Conservation (phyloP, 2,888 invertebrate genomes). For the Crepidodera aurea region DNA sequence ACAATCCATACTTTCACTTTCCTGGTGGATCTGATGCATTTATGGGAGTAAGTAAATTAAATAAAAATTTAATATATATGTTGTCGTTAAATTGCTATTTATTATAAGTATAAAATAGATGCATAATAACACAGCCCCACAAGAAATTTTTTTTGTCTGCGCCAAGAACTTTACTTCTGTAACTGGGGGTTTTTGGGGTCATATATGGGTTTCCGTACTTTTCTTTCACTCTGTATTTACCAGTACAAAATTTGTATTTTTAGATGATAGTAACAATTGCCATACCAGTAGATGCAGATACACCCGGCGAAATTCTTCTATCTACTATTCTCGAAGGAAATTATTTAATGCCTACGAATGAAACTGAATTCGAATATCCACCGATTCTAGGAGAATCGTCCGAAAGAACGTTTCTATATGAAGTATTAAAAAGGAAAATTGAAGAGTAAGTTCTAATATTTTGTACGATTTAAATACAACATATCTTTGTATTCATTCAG, state of each 20-base stretch:
- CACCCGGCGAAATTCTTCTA: slow-evolving; percentile 71
- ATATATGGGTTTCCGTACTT: too few relatives aligned
- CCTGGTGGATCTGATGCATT: slow-evolving; percentile 42
- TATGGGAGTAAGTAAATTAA: slow-evolving; percentile 45
- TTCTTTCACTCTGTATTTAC: too few relatives aligned
- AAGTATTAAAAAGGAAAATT: slow-evolving; percentile 50
- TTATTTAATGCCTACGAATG: slow-evolving; percentile 69
- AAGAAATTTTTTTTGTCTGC: too few relatives aligned
- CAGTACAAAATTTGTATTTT: slow-evolving; percentile 43
- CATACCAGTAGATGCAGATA: slow-evolving; percentile 73
- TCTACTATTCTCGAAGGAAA: slow-evolving; percentile 79
- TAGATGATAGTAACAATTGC: slow-evolving; percentile 76
- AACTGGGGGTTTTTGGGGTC: too few relatives aligned
- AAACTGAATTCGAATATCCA: slow-evolving; percentile 51
- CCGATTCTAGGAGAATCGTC: slow-evolving; percentile 41
- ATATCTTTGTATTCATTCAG: too few relatives aligned
- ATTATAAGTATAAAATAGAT: too few relatives aligned
- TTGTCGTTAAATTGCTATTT: too few relatives aligned
- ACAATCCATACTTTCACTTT: slow-evolving; percentile 45
- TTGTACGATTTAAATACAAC: too few relatives aligned
- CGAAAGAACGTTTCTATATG: slow-evolving; percentile 48
- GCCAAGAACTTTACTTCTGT: too few relatives aligned
- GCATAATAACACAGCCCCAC: too few relatives aligned
- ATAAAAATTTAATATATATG: too few relatives aligned
- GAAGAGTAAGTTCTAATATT: slow-evolving; percentile 47